phyloP scores from a whole-genome alignment of 2,888 invertebrate genomes.

The Tachina grossa region DNA sequence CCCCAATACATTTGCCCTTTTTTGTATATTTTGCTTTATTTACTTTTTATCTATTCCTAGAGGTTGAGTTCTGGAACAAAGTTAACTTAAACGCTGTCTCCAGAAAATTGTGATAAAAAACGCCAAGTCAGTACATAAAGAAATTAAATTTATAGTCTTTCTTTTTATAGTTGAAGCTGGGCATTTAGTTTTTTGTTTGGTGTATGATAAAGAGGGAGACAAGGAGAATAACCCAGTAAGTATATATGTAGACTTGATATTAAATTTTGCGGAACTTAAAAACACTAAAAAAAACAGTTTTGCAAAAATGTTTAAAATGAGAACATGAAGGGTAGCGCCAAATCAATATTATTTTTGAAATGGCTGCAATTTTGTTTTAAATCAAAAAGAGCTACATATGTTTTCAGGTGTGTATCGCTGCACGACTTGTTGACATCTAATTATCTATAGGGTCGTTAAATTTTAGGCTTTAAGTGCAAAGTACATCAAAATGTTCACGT shows the following conservation, averaged over 20 bases:
- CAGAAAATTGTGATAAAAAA: slow-evolving; percentile 34
- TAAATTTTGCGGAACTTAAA: no score
- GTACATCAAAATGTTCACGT: no score
- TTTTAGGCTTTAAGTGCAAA: no score
- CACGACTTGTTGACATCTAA: no score
- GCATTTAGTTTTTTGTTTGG: not conserved
- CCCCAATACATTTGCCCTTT: slow-evolving; percentile 3
- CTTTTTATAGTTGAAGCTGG: slow-evolving; percentile 22
- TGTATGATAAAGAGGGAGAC: not conserved
- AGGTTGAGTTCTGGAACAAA: slow-evolving; percentile 26
- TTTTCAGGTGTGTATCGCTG: no score
- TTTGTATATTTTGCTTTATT: slow-evolving; percentile 10
- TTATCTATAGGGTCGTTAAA: no score
- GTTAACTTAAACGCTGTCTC: slow-evolving; percentile 37
- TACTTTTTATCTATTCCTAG: slow-evolving; percentile 4
- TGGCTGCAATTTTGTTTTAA: no score
- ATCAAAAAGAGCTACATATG: no score
- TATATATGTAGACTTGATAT: no score
- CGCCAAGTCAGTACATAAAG: slow-evolving; percentile 58
- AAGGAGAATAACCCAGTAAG: not conserved
- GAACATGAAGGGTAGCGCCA: no score
- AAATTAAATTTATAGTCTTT: slow-evolving; percentile 45
- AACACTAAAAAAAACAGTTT: no score
- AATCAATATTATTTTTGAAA: no score
- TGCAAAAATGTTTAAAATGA: not conserved